phyloP scores from a whole-genome alignment of 1,140 invertebrate species.

The Palaemon carinicauda region DNA sequence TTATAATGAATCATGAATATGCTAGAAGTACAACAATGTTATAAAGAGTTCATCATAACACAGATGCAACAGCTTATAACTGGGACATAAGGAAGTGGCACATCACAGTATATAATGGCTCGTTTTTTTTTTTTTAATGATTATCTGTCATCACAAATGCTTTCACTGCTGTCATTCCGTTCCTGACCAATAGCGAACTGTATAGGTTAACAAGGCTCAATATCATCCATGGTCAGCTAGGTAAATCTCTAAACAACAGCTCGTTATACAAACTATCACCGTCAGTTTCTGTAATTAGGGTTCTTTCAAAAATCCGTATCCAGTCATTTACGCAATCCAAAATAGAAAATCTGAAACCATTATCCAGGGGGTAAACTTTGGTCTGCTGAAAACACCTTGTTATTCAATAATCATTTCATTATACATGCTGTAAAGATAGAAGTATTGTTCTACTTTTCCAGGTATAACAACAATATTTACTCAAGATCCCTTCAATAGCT shows the following conservation, averaged over 20 bases:
- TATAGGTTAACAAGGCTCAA: no score
- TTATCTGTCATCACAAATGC: background rate
- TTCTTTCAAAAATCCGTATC: no score
- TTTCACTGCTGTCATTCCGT: background rate
- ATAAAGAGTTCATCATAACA: conserved; percentile 4
- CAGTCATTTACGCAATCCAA: no score
- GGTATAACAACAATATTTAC: background rate
- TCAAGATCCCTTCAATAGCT: no score
- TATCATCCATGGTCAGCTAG: no score
- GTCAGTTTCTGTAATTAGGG: no score
- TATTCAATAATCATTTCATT: background rate
- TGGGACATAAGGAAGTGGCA: conserved; percentile 12
- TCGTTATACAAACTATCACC: no score
- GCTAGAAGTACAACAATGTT: conserved; percentile 3
- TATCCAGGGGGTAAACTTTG: no score
- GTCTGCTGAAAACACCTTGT: no score
- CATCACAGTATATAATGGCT: conserved; percentile 31
- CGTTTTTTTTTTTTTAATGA: background rate
- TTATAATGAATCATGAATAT: background rate
- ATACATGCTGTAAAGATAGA: background rate
- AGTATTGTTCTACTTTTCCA: background rate
- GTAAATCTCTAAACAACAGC: no score
- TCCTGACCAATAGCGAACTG: background rate
- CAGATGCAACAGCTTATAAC: background rate
- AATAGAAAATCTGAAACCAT: no score